Evolutionary conservation across 2,113 vertebrate genomes (phyloP), one percentile per base, ranked within the genome.

Genomic region (Cygnus atratus): DNA sequence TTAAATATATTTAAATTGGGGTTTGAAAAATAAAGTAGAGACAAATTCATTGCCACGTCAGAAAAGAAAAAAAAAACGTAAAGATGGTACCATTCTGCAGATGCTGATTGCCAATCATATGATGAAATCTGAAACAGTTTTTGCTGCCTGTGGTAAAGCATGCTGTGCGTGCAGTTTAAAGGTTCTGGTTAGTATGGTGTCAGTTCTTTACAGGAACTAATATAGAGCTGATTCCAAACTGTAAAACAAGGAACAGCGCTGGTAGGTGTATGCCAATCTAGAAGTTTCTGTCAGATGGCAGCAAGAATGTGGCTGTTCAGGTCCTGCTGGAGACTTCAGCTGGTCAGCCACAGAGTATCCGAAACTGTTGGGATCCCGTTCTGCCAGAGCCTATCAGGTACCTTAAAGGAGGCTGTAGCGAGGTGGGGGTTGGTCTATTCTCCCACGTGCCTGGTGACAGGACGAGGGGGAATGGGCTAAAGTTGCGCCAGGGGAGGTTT

Each of bases 321-420:
- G 91, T 96, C 96, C 87, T 92, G 55, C 93, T 92, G 87, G 91
- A 72, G 50, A 68, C 88, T 92, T 87, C 77, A 75, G 77, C 89
- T 90, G n/a, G 62, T 82, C 94, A 91, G 92, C 74, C 71, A 75
- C 3, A 10, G 44, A 96, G 43, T 43, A 26, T 78, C 41, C 76
- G 62, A 92, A 97, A 77, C 79, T 71, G 50, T 35, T 74, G 70
- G 59, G 88, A 84, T 52, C 87, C 91, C 85, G 46, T 78, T 67
- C 81, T 88, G 57, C 68, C 84, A 85, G 70, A 93, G 55, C 17
- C 57, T 68, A 29, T 94, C 70, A 57, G 20, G 46, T 48, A 48
- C 46, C 46, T 48, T 48, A 48, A 48, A 48, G 46, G 20, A 48
- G 46, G 46, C 46, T 48, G 10, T 22, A 48, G 46, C 5, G 20